Percentiles rank a stretch among this genome's conserved stretches.
Conservation (phyloP, 2,888 invertebrate genomes). For the Muschampia plurimacula region DNA sequence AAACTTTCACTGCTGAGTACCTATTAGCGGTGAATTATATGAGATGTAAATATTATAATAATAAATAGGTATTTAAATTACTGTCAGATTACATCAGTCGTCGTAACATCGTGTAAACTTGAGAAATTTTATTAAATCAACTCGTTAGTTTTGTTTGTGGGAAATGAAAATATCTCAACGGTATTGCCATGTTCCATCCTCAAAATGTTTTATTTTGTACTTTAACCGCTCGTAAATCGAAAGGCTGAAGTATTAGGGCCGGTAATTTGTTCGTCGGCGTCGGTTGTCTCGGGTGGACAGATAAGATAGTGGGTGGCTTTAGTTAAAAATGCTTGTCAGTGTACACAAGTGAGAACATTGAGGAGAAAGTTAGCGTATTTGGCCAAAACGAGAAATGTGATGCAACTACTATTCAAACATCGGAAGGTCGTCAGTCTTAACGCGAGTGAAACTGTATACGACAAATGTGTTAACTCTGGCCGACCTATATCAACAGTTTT, state of each 20-base stretch:
- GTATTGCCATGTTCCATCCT: neutral
- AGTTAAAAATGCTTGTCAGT: conserved; percentile 15
- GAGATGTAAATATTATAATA: no score
- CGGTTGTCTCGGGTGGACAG: neutral
- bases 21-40: neutral
- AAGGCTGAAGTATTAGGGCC: neutral
- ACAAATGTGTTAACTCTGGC: conserved; percentile 15
- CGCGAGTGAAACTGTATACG: conserved; percentile 36
- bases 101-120: neutral
- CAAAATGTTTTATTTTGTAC: neutral
- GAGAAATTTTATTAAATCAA: neutral
- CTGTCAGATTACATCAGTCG: neutral
- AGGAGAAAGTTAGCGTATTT: conserved; percentile 46
- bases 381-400: conserved; percentile 58
- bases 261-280: neutral
- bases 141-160: neutral
- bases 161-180: neutral
- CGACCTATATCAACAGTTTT: neutral
- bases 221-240: neutral
- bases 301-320: neutral
- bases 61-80: neutral
- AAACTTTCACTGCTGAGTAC: neutral
- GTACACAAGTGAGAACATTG: conserved; percentile 20
- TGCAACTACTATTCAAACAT: conserved; percentile 24
- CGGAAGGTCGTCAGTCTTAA: conserved; percentile 18